A percentile compares a stretch with the other conserved stretches of the same genome.
phyloP scores from a whole-genome alignment of 2,888 invertebrate genomes.

The Campaea margaritaria region DNA sequence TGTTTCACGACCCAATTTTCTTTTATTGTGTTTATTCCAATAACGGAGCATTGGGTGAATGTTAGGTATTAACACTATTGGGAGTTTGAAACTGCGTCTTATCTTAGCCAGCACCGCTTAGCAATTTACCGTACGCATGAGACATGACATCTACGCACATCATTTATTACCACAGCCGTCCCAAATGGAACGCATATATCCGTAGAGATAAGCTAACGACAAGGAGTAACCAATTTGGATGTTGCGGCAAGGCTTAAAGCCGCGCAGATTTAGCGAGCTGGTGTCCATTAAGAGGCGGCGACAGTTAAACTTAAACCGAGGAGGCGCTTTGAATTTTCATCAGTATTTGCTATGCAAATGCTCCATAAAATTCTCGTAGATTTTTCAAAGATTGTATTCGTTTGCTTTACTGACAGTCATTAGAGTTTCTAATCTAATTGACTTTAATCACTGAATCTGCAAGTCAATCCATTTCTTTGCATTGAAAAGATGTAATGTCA shows the following conservation, averaged over 20 bases:
- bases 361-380: conserved; percentile 47
- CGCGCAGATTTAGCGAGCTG: conserved; percentile 62
- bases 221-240: conserved; percentile 64
- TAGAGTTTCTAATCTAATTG: conserved; percentile 27
- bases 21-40: conserved; percentile 4
- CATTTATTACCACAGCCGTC: conserved; percentile 36
- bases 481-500: neutral
- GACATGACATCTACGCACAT: conserved; percentile 37
- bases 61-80: conserved; percentile 11
- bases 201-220: conserved; percentile 62
- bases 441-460: conserved; percentile 27
- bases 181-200: conserved; percentile 46
- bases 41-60: conserved; percentile 3
- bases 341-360: conserved; percentile 62
- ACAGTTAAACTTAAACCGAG: conserved; percentile 62
- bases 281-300: conserved; percentile 63
- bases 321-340: conserved; percentile 62
- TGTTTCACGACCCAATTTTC: neutral
- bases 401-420: conserved; percentile 37
- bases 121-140: conserved; percentile 34
- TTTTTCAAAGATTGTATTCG: conserved; percentile 49
- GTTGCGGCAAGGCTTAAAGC: conserved; percentile 62
- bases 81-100: conserved; percentile 19
- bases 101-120: conserved; percentile 25
- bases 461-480: conserved; percentile 14